phyloP scores from a whole-genome alignment of 1,140 invertebrate genomes.

The Heliothis subflexa region DNA sequence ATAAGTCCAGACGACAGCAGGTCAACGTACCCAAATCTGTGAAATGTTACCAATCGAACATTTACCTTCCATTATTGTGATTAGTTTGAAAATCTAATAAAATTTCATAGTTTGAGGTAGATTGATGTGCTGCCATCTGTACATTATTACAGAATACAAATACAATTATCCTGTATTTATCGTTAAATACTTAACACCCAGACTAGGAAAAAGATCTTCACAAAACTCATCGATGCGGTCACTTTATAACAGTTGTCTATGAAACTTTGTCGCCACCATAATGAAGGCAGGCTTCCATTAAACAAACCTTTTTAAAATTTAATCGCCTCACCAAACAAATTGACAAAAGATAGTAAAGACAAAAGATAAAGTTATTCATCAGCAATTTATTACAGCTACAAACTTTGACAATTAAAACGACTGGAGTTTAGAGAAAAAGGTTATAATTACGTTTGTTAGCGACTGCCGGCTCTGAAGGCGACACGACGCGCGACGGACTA shows the following conservation, averaged over 20 bases:
- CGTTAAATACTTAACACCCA: too few relatives aligned
- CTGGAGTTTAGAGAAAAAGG: conserved; percentile 57
- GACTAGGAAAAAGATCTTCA: neutral
- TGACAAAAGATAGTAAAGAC: conserved; percentile 27
- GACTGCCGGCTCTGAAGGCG: conserved; percentile 60
- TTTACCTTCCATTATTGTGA: too few relatives aligned
- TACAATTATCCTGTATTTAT: too few relatives aligned
- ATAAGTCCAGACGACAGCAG: too few relatives aligned
- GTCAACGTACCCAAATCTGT: too few relatives aligned
- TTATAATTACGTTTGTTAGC: conserved; percentile 67
- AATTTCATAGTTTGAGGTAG: too few relatives aligned
- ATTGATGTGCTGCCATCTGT: too few relatives aligned
- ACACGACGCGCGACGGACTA: conserved; percentile 40
- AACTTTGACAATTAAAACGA: conserved; percentile 68
- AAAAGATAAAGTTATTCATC: conserved; percentile 56
- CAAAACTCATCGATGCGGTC: neutral
- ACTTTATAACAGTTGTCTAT: neutral
- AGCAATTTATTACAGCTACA: conserved; percentile 56
- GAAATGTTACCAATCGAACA: too few relatives aligned
- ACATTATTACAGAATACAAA: too few relatives aligned
- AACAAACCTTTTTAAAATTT: conserved; percentile 9
- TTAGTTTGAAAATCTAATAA: too few relatives aligned
- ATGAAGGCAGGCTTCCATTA: neutral
- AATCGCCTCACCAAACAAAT: conserved; percentile 36
- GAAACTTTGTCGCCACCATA: neutral